Base-by-base conservation (phyloP, 2,888 invertebrate species). In the Nephrotoma appendiculata region DNA sequence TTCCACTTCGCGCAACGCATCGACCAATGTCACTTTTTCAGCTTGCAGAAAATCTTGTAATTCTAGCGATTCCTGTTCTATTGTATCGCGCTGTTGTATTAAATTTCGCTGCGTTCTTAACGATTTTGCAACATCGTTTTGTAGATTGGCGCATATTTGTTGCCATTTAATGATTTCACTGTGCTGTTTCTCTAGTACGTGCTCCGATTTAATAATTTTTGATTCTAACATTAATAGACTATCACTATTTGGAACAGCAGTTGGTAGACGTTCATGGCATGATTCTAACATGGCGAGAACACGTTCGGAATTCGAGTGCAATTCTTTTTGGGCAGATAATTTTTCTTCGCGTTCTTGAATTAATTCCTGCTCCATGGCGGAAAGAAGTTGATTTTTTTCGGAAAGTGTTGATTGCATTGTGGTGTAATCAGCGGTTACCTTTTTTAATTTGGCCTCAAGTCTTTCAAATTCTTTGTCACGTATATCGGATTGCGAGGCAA, bases 31-130 rank as follows among this genome's bases (percentile, higher is more conserved):
- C 5, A 94, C 93, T 89, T 97, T 97, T 92, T 98, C 97, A 9
- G 96, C 95, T 89, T 96, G 96, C 88, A 97, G 93, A 90, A 98
- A 98, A 90, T 97, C 97, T 90, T 97, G 96, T 92, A 97, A 93
- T 91, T 98, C 97, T 2, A 93, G 93, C 43, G 96, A 95, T 90
- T 97, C 97, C 31, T 93, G 94, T 90, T 97, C 97, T 41, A 95
- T 93, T 89, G 96, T 96, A 87, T 95, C 93, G 88, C 96, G 95
- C 88, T 97, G 95, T 88, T 95, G 95, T 87, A 95, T 92, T 85
- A 96, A 91, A 12, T 93, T 91, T 87, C 95, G 94, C 88, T 95
- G 95, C 0, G 94, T 92, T 87, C 94, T 94, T 86, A 96, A 91
- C 87, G 95, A 95, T 88, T 94, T 93, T 87, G 96, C 94, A 89